These are phyloP conservation scores for Chaenodraco wilsoni DNA, from an alignment of 2,797 vertebrate species.

Conservation along the genomic window DNA sequence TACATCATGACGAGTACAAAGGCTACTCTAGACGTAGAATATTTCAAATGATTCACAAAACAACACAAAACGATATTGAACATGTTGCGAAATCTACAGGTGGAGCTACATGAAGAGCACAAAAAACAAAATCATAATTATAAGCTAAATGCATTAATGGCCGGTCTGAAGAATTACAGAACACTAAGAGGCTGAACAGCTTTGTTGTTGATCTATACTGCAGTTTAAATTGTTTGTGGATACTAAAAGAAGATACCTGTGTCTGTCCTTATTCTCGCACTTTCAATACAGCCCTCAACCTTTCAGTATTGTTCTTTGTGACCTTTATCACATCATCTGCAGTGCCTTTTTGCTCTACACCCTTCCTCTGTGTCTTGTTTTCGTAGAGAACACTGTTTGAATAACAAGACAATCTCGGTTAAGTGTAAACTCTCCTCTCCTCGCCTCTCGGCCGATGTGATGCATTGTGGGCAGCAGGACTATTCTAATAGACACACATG, in stretches of 20 bases:
- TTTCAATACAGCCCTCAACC: slow-evolving; percentile 56
- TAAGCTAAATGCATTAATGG: slow-evolving; percentile 7
- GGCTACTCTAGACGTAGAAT: too few species aligned
- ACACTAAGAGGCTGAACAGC: not conserved
- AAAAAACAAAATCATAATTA: slow-evolving; percentile 7
- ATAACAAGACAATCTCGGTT: slow-evolving; percentile 72
- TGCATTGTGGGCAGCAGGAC: slow-evolving; percentile 79
- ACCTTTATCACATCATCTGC: slow-evolving; percentile 78
- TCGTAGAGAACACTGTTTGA: slow-evolving; percentile 68
- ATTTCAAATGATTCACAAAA: too few species aligned
- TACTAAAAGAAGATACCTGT: slow-evolving; percentile 22
- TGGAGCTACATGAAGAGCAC: not conserved
- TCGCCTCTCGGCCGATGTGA: slow-evolving; percentile 60
- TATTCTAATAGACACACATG: slow-evolving; percentile 85
- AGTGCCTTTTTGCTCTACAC: slow-evolving; percentile 61
- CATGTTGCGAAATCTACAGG: slow-evolving; percentile 33
- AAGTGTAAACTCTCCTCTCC: slow-evolving; percentile 44
- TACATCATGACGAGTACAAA: too few species aligned
- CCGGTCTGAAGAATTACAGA: not conserved
- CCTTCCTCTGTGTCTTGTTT: slow-evolving; percentile 65
- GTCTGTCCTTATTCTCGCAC: slow-evolving; percentile 52
- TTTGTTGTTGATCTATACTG: not conserved
- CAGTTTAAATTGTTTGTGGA: too few species aligned
- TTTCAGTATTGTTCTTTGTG: slow-evolving; percentile 72
- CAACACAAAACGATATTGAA: slow-evolving; percentile 25